Evolutionary conservation across 1,140 invertebrate species (phyloP).

Genomic region (Lepidurus packardi): DNA sequence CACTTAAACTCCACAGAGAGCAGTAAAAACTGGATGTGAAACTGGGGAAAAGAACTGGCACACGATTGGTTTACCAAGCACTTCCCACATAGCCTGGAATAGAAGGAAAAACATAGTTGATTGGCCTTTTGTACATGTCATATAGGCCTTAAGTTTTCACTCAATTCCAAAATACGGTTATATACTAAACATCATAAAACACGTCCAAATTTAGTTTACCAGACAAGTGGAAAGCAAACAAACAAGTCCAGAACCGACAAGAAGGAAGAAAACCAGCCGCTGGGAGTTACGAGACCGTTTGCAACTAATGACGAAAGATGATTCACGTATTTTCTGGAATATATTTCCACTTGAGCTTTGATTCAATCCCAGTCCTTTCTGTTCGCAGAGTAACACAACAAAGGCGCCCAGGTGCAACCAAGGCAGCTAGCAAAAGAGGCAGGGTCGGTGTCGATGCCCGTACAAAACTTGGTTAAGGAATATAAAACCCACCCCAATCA

Average conservation of each 20-base stretch:
- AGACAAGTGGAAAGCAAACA: conserved; percentile 12
- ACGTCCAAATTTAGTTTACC: conserved; percentile 3
- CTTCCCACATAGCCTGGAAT: conserved; percentile 7
- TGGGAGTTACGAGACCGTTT: no score
- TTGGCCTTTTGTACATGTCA: neutral
- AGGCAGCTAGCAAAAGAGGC: neutral
- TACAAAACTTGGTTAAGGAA: neutral
- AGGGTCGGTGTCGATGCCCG: conserved; percentile 9
- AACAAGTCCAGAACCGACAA: neutral
- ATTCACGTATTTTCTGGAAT: no score
- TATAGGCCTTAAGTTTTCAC: neutral
- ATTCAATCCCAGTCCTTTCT: neutral
- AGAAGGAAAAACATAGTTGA: neutral
- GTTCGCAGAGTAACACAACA: neutral
- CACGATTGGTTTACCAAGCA: neutral
- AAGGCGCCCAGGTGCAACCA: neutral
- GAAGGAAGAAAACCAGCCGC: neutral
- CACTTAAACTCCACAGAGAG: conserved; percentile 3
- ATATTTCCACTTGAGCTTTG: neutral
- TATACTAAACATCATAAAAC: neutral
- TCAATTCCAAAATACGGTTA: neutral
- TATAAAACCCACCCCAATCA: neutral
- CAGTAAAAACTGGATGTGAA: neutral
- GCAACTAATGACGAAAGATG: no score
- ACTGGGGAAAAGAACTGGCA: neutral